phyloP scores from a whole-genome alignment of 2,797 vertebrate species.

The Denticeps clupeoides region DNA sequence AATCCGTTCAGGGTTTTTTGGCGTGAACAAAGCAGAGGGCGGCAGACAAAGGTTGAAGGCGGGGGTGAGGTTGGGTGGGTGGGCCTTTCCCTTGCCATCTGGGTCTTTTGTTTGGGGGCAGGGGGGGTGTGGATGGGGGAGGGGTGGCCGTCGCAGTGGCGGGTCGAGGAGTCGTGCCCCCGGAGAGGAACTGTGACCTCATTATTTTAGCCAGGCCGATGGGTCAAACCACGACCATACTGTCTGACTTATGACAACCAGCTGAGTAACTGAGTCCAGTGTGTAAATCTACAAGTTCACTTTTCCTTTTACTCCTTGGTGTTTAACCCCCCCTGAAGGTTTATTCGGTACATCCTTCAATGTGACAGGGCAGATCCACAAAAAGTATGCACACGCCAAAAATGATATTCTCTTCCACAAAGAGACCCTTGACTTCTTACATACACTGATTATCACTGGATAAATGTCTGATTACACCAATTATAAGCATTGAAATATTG shows the following conservation, averaged over 20 bases:
- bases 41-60: slow-evolving; percentile 46
- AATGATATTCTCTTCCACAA: background rate
- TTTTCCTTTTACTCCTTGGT: no score
- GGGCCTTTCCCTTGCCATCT: slow-evolving; percentile 61
- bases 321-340: no score
- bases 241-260: background rate
- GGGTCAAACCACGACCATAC: slow-evolving; percentile 16
- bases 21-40: slow-evolving; percentile 55
- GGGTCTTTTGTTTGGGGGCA: slow-evolving; percentile 61
- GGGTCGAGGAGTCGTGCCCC: slow-evolving; percentile 40
- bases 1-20: slow-evolving; percentile 60
- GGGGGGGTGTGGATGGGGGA: slow-evolving; percentile 30
- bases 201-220: slow-evolving; percentile 9
- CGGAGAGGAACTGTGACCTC: slow-evolving; percentile 38
- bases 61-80: slow-evolving; percentile 39
- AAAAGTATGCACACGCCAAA: background rate
- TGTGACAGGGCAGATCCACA: no score
- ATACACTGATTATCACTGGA: background rate
- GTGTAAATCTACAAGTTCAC: no score
- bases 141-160: slow-evolving; percentile 2
- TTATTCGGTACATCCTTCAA: no score
- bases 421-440: background rate
- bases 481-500: slow-evolving; percentile 4
- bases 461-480: slow-evolving; percentile 1
- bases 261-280: no score